Base-by-base conservation (phyloP, 2,888 invertebrate species). In the Nephrotoma appendiculata region DNA sequence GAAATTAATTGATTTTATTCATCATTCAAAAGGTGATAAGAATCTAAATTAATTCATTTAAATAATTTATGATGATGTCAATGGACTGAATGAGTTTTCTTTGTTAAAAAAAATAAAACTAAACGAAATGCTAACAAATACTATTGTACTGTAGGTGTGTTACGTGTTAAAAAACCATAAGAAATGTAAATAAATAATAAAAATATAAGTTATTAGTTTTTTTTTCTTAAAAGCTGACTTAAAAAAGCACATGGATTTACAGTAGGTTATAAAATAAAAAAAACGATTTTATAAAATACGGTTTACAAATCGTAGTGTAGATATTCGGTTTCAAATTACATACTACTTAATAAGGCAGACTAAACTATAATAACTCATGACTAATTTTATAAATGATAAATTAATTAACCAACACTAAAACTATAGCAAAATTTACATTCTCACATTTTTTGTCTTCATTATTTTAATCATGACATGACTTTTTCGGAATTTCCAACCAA, bases 1-100 rank as follows among this genome's bases (percentile, higher is more conserved):
- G 15, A 57, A 57, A 57, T 86, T 86, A 83, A 71, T 52, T 86
- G 45, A 86, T 83, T 84, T 83, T 48, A 87, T 45, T 48, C 41
- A 85, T 85, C 41, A 85, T 42, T 15, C n/a, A 85, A 43, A 41
- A 85, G 43, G 85, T 85, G 43, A 83, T 42, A 43, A 85, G 43
- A 85, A 44, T 85, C 85, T 85, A 43, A 85, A 85, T 42, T 42
- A 83, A 83, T 83, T 83, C 83, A 83, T 83, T 83, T 83, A 83
- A 83, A 83, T 83, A 83, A 41, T 83, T 83, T 41, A 83, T 41
- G 83, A 41, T 42, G 41, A 41, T 83, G 83, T 41, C 83, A 83
- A 12, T 83, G 83, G 52, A 57, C 52, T 57, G 52, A 57, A 57
- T 57, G 52, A 15, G 15, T 57, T 15, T 57, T 57, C 52, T 57